phyloP scores from a whole-genome alignment of 1,140 invertebrate genomes.

The Orchesella cincta region DNA sequence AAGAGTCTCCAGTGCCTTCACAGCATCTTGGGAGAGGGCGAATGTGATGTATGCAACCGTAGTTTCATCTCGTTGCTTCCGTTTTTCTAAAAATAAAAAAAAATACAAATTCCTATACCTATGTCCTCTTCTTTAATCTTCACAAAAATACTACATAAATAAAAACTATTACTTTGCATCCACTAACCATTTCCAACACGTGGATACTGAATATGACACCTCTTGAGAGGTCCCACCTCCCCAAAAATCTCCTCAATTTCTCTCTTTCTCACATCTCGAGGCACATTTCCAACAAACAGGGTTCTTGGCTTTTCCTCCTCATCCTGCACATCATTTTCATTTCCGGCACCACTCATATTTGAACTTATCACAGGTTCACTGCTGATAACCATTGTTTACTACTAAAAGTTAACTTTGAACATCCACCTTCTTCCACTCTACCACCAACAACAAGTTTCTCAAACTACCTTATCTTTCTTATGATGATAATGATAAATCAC shows the following conservation, averaged over 20 bases:
- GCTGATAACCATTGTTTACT: background rate
- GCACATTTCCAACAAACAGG: conserved; percentile 49
- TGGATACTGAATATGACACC: conserved; percentile 48
- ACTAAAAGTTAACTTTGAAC: background rate
- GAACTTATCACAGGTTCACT: background rate
- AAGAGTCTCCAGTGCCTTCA: conserved; percentile 35
- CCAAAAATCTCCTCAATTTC: conserved; percentile 49
- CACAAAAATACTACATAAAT: too few species aligned
- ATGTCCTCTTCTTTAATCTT: too few species aligned
- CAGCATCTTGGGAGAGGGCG: conserved; percentile 44
- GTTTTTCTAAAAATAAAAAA: conserved; percentile 11
- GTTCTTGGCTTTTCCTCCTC: conserved; percentile 47
- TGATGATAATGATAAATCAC: too few species aligned
- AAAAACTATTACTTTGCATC: background rate
- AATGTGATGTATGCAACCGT: conserved; percentile 45
- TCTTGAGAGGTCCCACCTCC: conserved; percentile 46
- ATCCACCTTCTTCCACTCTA: background rate
- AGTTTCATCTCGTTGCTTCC: conserved; percentile 23
- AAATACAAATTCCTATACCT: background rate
- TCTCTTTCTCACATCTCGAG: conserved; percentile 34
- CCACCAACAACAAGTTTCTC: background rate
- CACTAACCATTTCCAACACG: conserved; percentile 34
- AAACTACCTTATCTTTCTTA: background rate
- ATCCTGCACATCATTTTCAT: background rate
- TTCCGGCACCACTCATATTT: background rate